Evolutionary conservation across 1,140 invertebrate species (phyloP).

Genomic region (Eriocheir sinensis): DNA sequence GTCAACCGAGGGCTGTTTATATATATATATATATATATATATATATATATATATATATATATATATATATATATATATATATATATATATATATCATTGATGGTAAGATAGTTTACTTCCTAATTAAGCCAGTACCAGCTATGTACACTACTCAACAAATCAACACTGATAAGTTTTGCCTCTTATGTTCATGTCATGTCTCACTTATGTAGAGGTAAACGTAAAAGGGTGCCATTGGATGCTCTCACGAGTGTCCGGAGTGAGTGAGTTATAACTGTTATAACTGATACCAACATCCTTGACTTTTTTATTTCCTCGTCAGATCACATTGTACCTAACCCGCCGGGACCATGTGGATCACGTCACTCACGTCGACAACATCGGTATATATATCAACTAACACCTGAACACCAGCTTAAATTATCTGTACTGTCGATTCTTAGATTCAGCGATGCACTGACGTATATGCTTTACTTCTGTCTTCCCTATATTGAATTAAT

Average conservation of each 20-base stretch:
- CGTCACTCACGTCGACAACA: conserved; percentile 90
- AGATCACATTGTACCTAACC: conserved; percentile 94
- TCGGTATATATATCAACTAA: conserved; percentile 85
- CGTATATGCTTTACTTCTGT: too few species aligned
- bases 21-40: background rate
- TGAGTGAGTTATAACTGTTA: background rate
- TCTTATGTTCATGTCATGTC: background rate
- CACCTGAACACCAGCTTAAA: too few species aligned
- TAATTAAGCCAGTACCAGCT: background rate
- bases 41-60: conserved; percentile 41
- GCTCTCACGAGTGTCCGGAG: background rate
- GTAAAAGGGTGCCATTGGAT: background rate
- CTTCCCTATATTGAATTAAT: too few species aligned
- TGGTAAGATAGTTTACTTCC: too few species aligned
- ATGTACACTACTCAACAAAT: background rate
- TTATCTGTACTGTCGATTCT: too few species aligned
- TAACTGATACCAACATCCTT: background rate
- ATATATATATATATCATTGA: conserved; percentile 47
- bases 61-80: conserved; percentile 44
- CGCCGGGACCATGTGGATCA: conserved; percentile 98
- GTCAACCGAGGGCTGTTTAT: background rate
- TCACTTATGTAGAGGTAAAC: background rate
- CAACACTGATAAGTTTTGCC: background rate
- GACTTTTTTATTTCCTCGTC: background rate
- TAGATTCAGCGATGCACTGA: too few species aligned